These are phyloP conservation scores for Hemicrepidius hirtus DNA, from an alignment of 2,888 invertebrate species.

Conservation along the genomic window DNA sequence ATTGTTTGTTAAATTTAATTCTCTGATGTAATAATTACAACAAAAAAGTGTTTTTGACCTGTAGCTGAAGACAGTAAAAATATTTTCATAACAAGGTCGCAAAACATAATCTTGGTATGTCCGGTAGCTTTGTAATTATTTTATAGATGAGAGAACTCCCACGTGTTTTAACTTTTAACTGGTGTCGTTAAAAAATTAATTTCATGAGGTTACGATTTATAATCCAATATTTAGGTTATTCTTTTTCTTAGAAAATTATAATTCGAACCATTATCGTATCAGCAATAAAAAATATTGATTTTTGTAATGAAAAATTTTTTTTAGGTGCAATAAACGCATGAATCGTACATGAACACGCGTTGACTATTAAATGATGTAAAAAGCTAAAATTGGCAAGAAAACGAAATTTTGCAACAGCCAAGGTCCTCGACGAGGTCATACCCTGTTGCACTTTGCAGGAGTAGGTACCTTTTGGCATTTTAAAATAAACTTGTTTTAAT, in stretches of 20 bases:
- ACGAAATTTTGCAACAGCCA: neutral
- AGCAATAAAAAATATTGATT: neutral
- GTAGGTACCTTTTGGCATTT: slow-evolving; percentile 17
- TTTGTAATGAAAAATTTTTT: no score
- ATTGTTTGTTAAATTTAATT: neutral
- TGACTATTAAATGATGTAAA: neutral
- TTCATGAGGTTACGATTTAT: neutral
- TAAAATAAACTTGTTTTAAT: slow-evolving; percentile 9
- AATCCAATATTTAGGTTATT: neutral
- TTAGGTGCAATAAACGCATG: slow-evolving; percentile 14
- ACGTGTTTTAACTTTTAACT: neutral
- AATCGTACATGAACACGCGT: neutral
- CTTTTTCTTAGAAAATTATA: neutral
- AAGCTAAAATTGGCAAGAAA: neutral
- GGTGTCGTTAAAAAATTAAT: neutral
- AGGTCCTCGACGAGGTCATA: neutral
- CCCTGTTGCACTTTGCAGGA: slow-evolving; percentile 3
- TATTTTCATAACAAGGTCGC: slow-evolving; percentile 1
- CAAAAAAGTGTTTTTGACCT: neutral
- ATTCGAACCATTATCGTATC: neutral
- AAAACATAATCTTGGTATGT: slow-evolving; percentile 10
- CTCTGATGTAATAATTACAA: neutral
- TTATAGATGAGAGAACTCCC: slow-evolving; percentile 8
- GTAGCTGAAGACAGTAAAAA: neutral
- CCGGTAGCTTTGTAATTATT: slow-evolving; percentile 13